phyloP scores from a whole-genome alignment of 2,113 vertebrate species.

The Lanius ludovicianus region DNA sequence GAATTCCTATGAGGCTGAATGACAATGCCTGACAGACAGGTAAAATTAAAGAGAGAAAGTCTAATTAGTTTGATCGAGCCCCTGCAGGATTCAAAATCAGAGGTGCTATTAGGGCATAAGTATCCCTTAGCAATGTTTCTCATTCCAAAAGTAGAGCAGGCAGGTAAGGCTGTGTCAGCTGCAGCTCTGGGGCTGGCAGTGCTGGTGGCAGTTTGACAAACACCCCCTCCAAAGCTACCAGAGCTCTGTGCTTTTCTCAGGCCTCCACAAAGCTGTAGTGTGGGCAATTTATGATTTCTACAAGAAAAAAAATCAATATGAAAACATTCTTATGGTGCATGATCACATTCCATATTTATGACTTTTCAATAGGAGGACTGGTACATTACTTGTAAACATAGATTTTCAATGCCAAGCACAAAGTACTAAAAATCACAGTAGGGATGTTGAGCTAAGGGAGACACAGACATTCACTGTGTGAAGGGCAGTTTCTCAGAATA shows the following conservation, averaged over 20 bases:
- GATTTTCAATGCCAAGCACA: background rate
- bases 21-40: background rate
- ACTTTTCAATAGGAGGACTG: background rate
- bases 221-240: background rate
- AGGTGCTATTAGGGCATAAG: background rate
- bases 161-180: background rate
- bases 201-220: background rate
- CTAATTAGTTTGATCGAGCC: constrained; percentile 15
- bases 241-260: background rate
- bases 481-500: background rate
- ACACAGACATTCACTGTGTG: background rate
- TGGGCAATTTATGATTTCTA: background rate
- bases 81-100: background rate
- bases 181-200: background rate
- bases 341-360: background rate
- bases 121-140: background rate
- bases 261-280: background rate
- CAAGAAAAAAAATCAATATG: background rate
- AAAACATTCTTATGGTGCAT: background rate
- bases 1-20: background rate
- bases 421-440: background rate
- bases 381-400: background rate
- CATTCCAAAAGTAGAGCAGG: background rate
- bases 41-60: constrained; percentile 16
- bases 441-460: background rate